phyloP scores from a whole-genome alignment of 2,888 invertebrate species.

The Lobophora halterata region DNA sequence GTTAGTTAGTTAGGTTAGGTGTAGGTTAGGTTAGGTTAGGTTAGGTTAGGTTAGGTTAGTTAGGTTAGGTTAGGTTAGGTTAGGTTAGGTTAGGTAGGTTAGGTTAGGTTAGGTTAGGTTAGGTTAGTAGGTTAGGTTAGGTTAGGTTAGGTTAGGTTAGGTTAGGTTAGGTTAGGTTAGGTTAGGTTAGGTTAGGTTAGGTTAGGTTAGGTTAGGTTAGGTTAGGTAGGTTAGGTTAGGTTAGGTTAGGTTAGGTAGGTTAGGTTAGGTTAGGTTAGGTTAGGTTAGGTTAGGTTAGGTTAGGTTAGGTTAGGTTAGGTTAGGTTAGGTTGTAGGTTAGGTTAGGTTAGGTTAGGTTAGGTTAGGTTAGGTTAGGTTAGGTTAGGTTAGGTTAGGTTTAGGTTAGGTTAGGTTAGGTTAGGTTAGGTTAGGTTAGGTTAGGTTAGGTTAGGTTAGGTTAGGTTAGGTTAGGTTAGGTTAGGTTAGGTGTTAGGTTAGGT shows the following conservation, averaged over 20 bases:
- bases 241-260: conserved; percentile 22
- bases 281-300: conserved; percentile 24
- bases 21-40: too few species aligned
- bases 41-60: conserved; percentile 27
- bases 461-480: conserved; percentile 27
- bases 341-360: conserved; percentile 25
- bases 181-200: conserved; percentile 15
- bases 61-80: too few species aligned
- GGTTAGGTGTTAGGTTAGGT: conserved; percentile 29
- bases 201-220: conserved; percentile 17
- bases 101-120: too few species aligned
- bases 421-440: conserved; percentile 23
- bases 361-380: conserved; percentile 21
- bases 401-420: conserved; percentile 21
- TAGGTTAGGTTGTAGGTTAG: conserved; percentile 23
- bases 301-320: conserved; percentile 22
- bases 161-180: too few species aligned
- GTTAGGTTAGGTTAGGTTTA: conserved; percentile 23
- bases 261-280: conserved; percentile 25
- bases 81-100: too few species aligned
- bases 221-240: conserved; percentile 14
- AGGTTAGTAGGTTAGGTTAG: too few species aligned
- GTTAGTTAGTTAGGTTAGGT: too few species aligned
- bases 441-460: conserved; percentile 20
- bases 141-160: too few species aligned